Percentiles rank a stretch among this genome's conserved stretches.
phyloP scores from a whole-genome alignment of 2,888 invertebrate species.

The Ernsta delagoae region DNA sequence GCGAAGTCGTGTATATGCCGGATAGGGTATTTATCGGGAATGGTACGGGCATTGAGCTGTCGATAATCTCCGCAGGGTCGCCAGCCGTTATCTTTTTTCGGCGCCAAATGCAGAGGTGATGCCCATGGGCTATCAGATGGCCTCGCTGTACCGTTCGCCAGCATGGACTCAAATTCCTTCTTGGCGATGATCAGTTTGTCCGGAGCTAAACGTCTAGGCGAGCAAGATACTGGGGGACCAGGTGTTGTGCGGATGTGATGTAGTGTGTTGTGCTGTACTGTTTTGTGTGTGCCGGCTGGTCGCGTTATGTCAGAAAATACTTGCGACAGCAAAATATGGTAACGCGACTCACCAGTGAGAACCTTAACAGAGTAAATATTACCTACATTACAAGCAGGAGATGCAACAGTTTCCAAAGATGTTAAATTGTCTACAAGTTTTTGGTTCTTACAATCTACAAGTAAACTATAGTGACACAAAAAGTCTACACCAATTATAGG shows the following conservation, averaged over 20 bases:
- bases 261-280: not conserved
- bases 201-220: constrained; percentile 1
- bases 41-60: constrained; percentile 20
- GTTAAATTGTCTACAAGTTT: not conserved
- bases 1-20: constrained; percentile 41
- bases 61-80: constrained; percentile 17
- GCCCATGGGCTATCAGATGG: constrained; percentile 1
- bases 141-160: not conserved
- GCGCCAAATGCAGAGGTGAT: constrained; percentile 4
- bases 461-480: not conserved
- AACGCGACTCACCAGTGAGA: not conserved
- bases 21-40: constrained; percentile 39
- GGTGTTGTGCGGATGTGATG: constrained; percentile 7
- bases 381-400: not conserved
- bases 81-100: constrained; percentile 21
- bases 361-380: not conserved
- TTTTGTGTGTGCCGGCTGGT: not conserved
- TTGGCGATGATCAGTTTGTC: not conserved
- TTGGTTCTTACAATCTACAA: constrained; percentile 5
- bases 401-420: not conserved
- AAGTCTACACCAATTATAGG: not conserved
- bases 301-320: not conserved
- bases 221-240: not conserved
- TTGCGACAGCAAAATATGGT: not conserved
- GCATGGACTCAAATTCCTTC: not conserved